phyloP scores from a whole-genome alignment of 2,888 invertebrate genomes.

The Laothoe populi region DNA sequence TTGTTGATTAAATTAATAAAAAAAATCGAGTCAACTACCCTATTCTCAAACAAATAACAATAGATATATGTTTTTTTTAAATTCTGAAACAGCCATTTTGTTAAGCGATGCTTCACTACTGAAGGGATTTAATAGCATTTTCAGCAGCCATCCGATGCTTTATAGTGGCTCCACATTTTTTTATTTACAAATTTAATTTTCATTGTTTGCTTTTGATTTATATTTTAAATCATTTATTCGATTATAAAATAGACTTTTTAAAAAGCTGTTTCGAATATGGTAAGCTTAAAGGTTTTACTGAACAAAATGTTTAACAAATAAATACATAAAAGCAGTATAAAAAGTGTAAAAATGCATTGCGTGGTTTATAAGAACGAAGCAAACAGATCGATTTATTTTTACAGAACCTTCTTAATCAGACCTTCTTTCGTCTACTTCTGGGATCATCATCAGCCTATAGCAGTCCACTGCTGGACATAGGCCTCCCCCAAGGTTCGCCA shows the following conservation, averaged over 20 bases:
- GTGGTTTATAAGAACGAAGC: too few relatives aligned
- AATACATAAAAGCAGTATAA: too few relatives aligned
- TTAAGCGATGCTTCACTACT: not conserved
- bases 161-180: not conserved
- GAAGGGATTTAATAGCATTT: slow-evolving; percentile 17
- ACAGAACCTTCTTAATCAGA: too few relatives aligned
- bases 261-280: not conserved
- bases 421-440: too few relatives aligned
- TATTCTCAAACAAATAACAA: slow-evolving; percentile 4
- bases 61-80: not conserved
- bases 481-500: too few relatives aligned
- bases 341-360: too few relatives aligned
- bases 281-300: not conserved
- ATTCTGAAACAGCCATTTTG: slow-evolving; percentile 13
- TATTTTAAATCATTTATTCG: slow-evolving; percentile 1
- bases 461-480: too few relatives aligned
- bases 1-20: too few relatives aligned
- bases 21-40: not conserved
- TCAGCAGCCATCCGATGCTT: not conserved
- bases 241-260: not conserved
- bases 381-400: too few relatives aligned
- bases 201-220: slow-evolving; percentile 11
- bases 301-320: not conserved
- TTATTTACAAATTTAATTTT: slow-evolving; percentile 8
- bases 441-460: too few relatives aligned